These are phyloP conservation scores for Diorhabda sublineata DNA, from an alignment of 1,140 invertebrate species.

Conservation along the genomic window DNA sequence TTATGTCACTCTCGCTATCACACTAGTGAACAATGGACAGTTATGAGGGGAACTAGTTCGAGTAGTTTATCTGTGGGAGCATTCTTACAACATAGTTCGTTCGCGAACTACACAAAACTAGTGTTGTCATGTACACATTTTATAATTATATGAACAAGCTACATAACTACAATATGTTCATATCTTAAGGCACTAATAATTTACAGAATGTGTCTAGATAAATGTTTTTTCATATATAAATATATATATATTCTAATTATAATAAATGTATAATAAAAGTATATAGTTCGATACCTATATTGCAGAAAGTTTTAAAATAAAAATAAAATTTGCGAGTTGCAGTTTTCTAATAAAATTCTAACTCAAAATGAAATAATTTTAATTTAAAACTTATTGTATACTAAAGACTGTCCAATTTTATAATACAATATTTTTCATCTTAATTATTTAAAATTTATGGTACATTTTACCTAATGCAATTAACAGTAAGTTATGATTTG, in stretches of 20 bases:
- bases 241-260: not conserved
- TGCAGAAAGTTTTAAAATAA: not conserved
- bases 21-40: no score
- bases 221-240: not conserved
- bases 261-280: not conserved
- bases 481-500: no score
- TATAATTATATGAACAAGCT: no score
- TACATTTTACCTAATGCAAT: not conserved
- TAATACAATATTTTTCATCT: not conserved
- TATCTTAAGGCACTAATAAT: not conserved
- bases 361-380: not conserved
- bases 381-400: not conserved
- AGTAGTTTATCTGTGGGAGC: no score
- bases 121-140: no score
- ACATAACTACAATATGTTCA: no score
- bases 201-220: not conserved
- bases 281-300: constrained; percentile 1
- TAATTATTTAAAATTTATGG: not conserved
- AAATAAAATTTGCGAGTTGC: not conserved
- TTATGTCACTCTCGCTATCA: no score
- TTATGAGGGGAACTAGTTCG: no score
- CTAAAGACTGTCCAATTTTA: not conserved
- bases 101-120: no score
- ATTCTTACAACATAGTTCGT: no score
- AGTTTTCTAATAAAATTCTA: not conserved